phyloP scores from a whole-genome alignment of 2,888 invertebrate genomes.

The Lypha dubia region DNA sequence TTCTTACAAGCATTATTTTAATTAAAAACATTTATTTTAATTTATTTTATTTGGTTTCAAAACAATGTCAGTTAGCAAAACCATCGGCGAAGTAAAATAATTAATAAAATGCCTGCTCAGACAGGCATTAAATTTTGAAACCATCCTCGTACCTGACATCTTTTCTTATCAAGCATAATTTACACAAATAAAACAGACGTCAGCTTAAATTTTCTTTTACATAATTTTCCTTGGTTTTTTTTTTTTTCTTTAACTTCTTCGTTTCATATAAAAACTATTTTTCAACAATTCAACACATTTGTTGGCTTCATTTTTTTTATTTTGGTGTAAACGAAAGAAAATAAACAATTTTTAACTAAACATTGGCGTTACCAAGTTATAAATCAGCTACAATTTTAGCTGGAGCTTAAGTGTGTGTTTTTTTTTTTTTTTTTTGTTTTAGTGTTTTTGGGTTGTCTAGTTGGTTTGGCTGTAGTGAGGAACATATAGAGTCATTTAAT shows the following conservation, averaged over 20 bases:
- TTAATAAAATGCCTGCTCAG: too few relatives aligned
- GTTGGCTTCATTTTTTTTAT: slow-evolving; percentile 29
- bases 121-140: too few relatives aligned
- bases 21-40: too few relatives aligned
- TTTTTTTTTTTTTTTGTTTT: slow-evolving; percentile 14
- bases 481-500: slow-evolving; percentile 67
- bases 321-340: slow-evolving; percentile 50
- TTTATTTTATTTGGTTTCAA: too few relatives aligned
- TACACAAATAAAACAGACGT: slow-evolving; percentile 68
- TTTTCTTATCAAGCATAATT: slow-evolving; percentile 65
- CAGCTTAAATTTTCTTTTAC: slow-evolving; percentile 64
- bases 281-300: slow-evolving; percentile 69
- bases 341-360: slow-evolving; percentile 66
- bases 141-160: slow-evolving; percentile 29
- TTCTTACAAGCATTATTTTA: too few relatives aligned
- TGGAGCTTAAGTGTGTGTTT: slow-evolving; percentile 10
- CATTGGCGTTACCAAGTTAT: slow-evolving; percentile 74
- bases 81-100: too few relatives aligned
- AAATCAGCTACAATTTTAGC: slow-evolving; percentile 69
- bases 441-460: slow-evolving; percentile 52
- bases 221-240: slow-evolving; percentile 61
- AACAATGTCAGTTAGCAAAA: too few relatives aligned
- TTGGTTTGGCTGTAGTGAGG: slow-evolving; percentile 29
- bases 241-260: slow-evolving; percentile 40
- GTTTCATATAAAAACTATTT: slow-evolving; percentile 65